phyloP scores from a whole-genome alignment of 2,888 invertebrate genomes.

The Spialia ferax region DNA sequence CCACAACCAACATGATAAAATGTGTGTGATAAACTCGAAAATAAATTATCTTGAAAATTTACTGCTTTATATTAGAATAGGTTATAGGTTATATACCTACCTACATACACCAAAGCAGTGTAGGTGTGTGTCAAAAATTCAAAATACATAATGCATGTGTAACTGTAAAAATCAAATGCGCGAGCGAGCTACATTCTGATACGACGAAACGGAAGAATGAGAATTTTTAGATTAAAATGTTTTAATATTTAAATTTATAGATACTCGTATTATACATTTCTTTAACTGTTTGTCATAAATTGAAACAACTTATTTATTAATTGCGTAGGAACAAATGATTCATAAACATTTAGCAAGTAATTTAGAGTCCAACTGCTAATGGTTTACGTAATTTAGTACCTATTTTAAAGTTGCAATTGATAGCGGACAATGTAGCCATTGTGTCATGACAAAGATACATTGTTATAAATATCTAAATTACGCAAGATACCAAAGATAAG shows the following conservation, averaged over 20 bases:
- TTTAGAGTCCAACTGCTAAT: slow-evolving; percentile 71
- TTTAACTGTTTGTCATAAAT: slow-evolving; percentile 37
- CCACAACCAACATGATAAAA: too few relatives aligned
- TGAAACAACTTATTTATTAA: slow-evolving; percentile 33
- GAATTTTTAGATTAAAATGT: slow-evolving; percentile 55
- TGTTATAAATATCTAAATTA: slow-evolving; percentile 74
- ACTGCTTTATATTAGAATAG: slow-evolving; percentile 78
- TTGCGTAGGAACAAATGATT: slow-evolving; percentile 64
- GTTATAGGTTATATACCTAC: too few relatives aligned
- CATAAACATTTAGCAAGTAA: slow-evolving; percentile 76
- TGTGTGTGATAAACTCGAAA: too few relatives aligned
- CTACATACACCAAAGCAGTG: slow-evolving; percentile 57
- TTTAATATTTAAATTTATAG: slow-evolving; percentile 45
- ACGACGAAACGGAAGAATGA: slow-evolving; percentile 52
- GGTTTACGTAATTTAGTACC: slow-evolving; percentile 80
- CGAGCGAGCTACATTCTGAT: slow-evolving; percentile 52
- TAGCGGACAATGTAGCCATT: slow-evolving; percentile 76
- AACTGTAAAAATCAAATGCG: slow-evolving; percentile 60
- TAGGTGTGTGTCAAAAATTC: slow-evolving; percentile 64
- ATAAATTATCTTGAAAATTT: too few relatives aligned
- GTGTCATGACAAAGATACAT: slow-evolving; percentile 81
- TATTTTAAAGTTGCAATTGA: slow-evolving; percentile 79
- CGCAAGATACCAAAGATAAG: slow-evolving; percentile 72
- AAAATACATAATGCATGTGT: slow-evolving; percentile 72
- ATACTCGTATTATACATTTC: slow-evolving; percentile 33